These are phyloP conservation scores for Cryptocheilus praepositus DNA, from an alignment of 2,888 invertebrate genomes.

Conservation along the genomic window DNA sequence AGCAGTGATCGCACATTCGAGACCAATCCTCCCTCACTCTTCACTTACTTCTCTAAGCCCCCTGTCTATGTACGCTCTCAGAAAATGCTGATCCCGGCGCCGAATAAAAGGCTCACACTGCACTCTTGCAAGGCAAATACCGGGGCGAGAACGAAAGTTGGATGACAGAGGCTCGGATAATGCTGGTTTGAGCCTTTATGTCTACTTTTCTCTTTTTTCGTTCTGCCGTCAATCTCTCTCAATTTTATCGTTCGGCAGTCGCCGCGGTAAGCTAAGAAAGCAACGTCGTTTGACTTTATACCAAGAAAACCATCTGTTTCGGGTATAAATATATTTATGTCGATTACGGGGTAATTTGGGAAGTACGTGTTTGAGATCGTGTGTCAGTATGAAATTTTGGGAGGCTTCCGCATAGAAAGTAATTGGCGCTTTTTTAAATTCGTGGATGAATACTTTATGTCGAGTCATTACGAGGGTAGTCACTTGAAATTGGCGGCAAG, in stretches of 20 bases:
- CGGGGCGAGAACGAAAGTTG: slow-evolving; percentile 63
- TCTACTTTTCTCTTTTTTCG: slow-evolving; percentile 1
- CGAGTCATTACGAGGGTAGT: no score
- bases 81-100: slow-evolving; percentile 59
- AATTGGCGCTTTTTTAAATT: no score
- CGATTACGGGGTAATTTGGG: no score
- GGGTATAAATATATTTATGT: no score
- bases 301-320: neutral
- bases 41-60: neutral
- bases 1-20: neutral
- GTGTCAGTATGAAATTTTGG: no score
- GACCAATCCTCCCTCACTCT: neutral
- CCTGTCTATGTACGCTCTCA: slow-evolving; percentile 34
- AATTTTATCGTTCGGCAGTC: neutral
- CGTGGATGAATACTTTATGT: no score
- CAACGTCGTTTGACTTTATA: neutral
- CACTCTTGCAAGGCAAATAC: slow-evolving; percentile 66
- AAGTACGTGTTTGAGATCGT: no score
- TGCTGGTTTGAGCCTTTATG: slow-evolving; percentile 21
- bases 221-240: neutral
- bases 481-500: no score
- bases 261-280: neutral
- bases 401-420: no score
- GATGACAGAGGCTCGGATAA: slow-evolving; percentile 45
- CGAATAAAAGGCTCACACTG: slow-evolving; percentile 58